Base-by-base conservation (phyloP, 1,140 invertebrate genomes). In the Saccostrea glomerata region DNA sequence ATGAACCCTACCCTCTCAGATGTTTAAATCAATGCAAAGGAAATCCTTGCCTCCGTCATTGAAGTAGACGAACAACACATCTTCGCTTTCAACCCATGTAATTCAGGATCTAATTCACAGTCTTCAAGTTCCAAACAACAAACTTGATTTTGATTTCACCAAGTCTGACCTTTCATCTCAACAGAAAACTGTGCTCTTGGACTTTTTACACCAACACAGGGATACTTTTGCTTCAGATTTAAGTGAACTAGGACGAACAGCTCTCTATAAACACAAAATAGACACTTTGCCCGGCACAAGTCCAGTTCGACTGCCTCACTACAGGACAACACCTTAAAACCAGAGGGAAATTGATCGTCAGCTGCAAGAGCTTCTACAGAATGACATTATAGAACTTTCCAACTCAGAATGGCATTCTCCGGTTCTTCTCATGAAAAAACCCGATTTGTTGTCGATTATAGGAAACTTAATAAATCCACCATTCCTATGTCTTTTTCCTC, bases 201-300 rank as follows among this genome's bases (percentile, higher is more conserved):
- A 58, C 12, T 91, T 36, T 36, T 36, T 90, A 30, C 3, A 73
- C 30, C 88, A 89, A 90, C 88, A 92, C 15, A 86, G 77, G 77
- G 73, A 88, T 86, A 63, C 86, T 56, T 90, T 88, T 84, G 84
- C 87, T 1, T 84, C 87, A 58, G 86, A 70, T 87, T n/a, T 89
- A 23, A 73, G 58, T 58, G 77, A 88, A 73, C 77, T 88, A 58
- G 86, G 91, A 17, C 58, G 88, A 89, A 90, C 89, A n/a, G 73
- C 73, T 23, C 23, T 89, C 1, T 89, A 88, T 20, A 85, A 77
- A 73, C 91, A 91, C 36, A 88, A 30, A 82, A 90, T 47, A 47
- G 90, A 91, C 30, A 90, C 88, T 12, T 55, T 54, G 17, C 85
- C 89, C 55, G 85, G 60, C 88, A 86, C 88, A 25, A 23, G 20